These are phyloP conservation scores for Sciurus vulgaris DNA, from an alignment of 2,797 vertebrate species.

Conservation along the genomic window DNA sequence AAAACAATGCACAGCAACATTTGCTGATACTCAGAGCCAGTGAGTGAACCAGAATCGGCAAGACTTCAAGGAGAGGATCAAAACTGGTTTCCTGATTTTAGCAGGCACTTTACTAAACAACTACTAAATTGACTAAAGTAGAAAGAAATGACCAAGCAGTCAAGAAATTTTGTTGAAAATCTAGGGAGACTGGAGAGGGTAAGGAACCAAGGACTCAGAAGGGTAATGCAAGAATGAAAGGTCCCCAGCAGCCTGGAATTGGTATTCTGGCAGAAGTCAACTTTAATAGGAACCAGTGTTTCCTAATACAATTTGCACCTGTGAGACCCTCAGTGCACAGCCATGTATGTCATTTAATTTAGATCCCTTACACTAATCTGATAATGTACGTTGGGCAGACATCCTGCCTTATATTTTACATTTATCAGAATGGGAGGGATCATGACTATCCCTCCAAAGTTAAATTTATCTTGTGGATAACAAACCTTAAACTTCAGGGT, in stretches of 20 bases:
- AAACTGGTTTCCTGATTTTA: background rate
- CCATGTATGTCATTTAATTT: background rate
- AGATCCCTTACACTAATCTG: background rate
- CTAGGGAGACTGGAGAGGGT: background rate
- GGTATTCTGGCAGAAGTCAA: background rate
- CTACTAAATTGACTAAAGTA: background rate
- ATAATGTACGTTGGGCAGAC: background rate
- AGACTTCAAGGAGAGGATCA: background rate
- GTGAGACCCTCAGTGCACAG: background rate
- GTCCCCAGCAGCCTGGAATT: background rate
- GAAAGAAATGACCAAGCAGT: background rate
- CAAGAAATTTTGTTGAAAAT: background rate
- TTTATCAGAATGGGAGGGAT: background rate
- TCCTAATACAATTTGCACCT: background rate
- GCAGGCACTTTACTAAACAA: background rate
- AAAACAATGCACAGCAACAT: background rate
- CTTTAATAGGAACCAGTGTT: background rate
- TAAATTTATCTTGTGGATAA: background rate
- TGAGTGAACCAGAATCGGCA: background rate
- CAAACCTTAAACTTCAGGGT: background rate
- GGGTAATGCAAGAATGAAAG: background rate
- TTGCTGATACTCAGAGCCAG: background rate
- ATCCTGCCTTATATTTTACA: background rate
- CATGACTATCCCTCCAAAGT: background rate
- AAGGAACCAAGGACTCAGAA: background rate